Percentiles rank a stretch among this genome's conserved stretches.
Conservation (phyloP, 2,888 invertebrate genomes). For the Protonemura montana region DNA sequence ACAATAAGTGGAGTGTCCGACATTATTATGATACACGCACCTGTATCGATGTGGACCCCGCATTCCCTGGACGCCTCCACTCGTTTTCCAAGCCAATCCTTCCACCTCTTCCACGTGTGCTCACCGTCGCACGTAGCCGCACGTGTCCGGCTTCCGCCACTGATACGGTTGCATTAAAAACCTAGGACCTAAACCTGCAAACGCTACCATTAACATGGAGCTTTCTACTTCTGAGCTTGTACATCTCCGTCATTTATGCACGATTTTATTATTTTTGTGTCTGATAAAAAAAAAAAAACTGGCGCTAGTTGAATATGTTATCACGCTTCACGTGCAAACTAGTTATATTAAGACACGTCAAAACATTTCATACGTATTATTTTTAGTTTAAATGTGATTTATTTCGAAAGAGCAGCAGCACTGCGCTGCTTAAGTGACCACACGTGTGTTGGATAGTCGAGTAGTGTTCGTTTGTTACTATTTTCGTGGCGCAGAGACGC, state of each 20-base stretch:
- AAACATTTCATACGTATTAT: background rate
- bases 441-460: background rate
- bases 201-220: too few species aligned
- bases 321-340: background rate
- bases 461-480: background rate
- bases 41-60: background rate
- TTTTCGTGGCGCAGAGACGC: background rate
- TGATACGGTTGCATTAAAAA: too few species aligned
- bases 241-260: too few species aligned
- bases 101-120: background rate
- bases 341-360: background rate
- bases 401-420: background rate
- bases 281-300: background rate
- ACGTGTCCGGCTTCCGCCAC: too few species aligned
- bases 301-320: background rate
- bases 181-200: background rate
- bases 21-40: conserved; percentile 32
- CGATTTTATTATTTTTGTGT: background rate
- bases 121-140: too few species aligned
- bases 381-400: background rate
- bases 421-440: background rate
- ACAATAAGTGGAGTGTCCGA: background rate
- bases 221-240: too few species aligned
- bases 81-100: background rate
- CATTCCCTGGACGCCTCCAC: too few species aligned